Base-by-base conservation (phyloP, 2,888 invertebrate species). In the Drosophila yooni region DNA sequence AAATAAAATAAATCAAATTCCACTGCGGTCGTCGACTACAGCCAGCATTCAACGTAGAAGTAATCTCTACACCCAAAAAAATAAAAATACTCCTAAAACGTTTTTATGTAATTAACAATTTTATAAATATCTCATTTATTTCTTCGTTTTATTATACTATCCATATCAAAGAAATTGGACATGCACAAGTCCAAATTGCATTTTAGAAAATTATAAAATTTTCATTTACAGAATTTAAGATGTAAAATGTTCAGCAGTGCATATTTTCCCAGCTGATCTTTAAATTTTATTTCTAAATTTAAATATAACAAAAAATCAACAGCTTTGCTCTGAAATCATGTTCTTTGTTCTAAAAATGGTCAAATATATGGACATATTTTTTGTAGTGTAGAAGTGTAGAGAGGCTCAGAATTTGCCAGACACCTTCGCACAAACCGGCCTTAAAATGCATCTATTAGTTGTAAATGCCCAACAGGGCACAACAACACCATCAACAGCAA, bases 1-100 rank as follows among this genome's bases (percentile, higher is more conserved):
- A 90, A 88, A 88, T 89, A 90, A 88, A 90, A 88, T 90, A 88
- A 90, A 88, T 88, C 87, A 88, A 88, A 88, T 89, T 90, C 91
- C 89, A 74, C 38, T 75, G 76, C 82, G 89, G 90, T 90, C 90
- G 88, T 85, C 80, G 90, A 85, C 87, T 83, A 76, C 33, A 27
- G 59, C 56, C n/a, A 10, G 11, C 29, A 21, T 6, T 54, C 53
- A 52, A 34, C 27, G 27, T 56, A 70, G 58, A 70, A 38, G 43
- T 36, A 21, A 56, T 1, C 4, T 8, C 38, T 51, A 15, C 27
- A 43, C 54, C 25, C 3, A 10, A 25, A 54, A 56, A 36, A 18
- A 4, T 2, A 2, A 1, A 4, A 33, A 10, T 15, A 2, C 2
- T 33, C 21, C 8, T 21, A 5, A 21, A 25, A 46, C 21, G n/a